Conservation (phyloP, 1,140 invertebrate genomes). For the Penaeus japonicus region DNA sequence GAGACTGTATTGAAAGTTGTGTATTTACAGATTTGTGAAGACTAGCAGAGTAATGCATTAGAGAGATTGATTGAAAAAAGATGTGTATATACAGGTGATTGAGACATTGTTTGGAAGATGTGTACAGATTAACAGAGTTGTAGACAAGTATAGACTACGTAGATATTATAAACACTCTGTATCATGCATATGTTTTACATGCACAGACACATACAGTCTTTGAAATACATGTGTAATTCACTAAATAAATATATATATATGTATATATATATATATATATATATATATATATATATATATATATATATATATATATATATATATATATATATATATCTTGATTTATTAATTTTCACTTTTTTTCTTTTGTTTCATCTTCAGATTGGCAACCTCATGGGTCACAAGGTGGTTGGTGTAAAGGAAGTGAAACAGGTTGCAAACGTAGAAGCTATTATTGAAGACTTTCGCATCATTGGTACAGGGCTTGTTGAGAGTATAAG, state of each 20-base stretch:
- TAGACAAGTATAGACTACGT: no score
- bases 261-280: background rate
- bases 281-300: background rate
- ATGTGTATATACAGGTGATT: no score
- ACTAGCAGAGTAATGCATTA: no score
- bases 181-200: no score
- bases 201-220: background rate
- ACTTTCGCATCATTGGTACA: background rate
- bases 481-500: background rate
- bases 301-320: constrained; percentile 6
- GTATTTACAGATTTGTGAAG: no score
- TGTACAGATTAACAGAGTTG: no score
- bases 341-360: background rate
- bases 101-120: no score
- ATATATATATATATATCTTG: background rate
- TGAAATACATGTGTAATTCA: background rate
- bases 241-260: background rate
- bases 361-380: background rate
- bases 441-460: background rate
- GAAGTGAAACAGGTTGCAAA: background rate
- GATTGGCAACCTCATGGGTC: background rate
- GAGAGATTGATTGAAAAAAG: no score
- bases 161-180: no score
- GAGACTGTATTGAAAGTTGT: no score
- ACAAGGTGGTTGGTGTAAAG: background rate